A percentile compares a stretch with the other conserved stretches of the same genome.
These are phyloP conservation scores for Pseudocheirus occidentalis DNA, from an alignment of 2,797 vertebrate species.

Conservation along the genomic window DNA sequence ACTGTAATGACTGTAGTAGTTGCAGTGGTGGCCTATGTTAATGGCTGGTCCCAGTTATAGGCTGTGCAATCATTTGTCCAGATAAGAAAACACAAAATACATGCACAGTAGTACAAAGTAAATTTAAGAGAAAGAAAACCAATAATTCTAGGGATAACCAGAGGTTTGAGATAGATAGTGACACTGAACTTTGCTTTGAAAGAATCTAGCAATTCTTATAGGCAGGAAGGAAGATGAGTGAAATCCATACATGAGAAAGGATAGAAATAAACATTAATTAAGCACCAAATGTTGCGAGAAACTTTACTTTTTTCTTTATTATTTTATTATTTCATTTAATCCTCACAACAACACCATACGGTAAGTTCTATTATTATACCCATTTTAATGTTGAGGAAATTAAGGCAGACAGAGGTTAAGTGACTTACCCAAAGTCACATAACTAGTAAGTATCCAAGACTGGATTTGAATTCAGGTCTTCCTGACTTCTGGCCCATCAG, in stretches of 20 bases:
- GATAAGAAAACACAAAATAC: neutral
- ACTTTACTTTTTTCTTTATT: neutral
- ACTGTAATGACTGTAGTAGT: neutral
- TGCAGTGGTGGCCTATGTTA: neutral
- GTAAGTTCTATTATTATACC: neutral
- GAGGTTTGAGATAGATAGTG: neutral
- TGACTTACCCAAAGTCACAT: no score
- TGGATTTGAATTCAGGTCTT: no score
- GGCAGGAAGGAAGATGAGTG: neutral
- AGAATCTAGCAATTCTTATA: neutral
- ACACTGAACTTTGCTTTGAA: neutral
- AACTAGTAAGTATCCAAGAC: no score
- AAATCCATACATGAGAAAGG: neutral
- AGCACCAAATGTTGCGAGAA: no score
- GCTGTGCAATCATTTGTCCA: neutral
- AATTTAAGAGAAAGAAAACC: neutral
- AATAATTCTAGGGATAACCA: neutral
- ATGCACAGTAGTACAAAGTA: neutral
- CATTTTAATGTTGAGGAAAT: neutral
- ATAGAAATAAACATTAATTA: neutral
- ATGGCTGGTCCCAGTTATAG: neutral
- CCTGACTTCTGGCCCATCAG: no score
- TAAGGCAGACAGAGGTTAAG: no score
- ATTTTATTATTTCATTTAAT: neutral
- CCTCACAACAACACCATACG: neutral